Conservation (phyloP, 2,797 vertebrate species). For the Spondyliosoma cantharus region DNA sequence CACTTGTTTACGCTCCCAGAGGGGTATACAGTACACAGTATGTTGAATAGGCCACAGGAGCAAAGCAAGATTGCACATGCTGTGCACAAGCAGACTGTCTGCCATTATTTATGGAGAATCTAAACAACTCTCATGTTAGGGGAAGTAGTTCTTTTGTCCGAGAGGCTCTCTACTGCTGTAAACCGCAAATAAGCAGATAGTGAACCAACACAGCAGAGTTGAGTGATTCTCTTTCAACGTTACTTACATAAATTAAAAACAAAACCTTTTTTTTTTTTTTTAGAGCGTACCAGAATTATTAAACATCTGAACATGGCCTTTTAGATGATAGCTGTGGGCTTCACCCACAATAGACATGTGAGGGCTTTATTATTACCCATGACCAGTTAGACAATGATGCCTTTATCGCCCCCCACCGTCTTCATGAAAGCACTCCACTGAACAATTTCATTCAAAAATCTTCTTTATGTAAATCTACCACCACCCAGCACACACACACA, state of each 20-base stretch:
- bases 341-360: conserved; percentile 34
- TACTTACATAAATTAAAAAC: conserved; percentile 25
- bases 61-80: conserved; percentile 43
- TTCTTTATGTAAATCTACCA: conserved; percentile 26
- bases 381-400: conserved; percentile 48
- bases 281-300: conserved; percentile 5
- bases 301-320: conserved; percentile 15
- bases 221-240: not conserved
- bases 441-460: conserved; percentile 68
- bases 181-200: conserved; percentile 15
- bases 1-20: conserved; percentile 62
- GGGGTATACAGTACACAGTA: conserved; percentile 40
- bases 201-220: not conserved
- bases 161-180: conserved; percentile 22
- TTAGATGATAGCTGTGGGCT: conserved; percentile 5
- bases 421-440: conserved; percentile 41
- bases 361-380: conserved; percentile 42
- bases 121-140: conserved; percentile 57
- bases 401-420: conserved; percentile 74
- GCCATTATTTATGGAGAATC: conserved; percentile 61
- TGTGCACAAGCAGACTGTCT: conserved; percentile 44
- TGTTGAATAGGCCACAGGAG: conserved; percentile 40
- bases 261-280: not conserved
- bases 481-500: not conserved
- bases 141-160: conserved; percentile 60